Evolutionary conservation across 2,888 invertebrate species (phyloP), one percentile per base, ranked within the genome.

Genomic region (Anarsia innoxiella): DNA sequence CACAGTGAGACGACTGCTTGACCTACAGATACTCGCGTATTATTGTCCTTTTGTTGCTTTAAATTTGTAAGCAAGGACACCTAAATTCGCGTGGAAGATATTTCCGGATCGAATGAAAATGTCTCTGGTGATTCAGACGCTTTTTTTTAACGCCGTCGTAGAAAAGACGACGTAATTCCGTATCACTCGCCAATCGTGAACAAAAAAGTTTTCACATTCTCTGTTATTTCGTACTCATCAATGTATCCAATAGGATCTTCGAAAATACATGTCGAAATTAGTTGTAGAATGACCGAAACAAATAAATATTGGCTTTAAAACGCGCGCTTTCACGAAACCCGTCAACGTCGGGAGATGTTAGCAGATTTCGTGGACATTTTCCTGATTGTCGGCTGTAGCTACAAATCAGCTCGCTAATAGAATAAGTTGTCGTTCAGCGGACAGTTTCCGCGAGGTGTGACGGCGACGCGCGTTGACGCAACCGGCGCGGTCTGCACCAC

Each of bases 101-200:
- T 79, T 79, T 83, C 78, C 82, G 80, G 61, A 74, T 70, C 69
- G 56, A 64, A 78, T 73, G 67, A 71, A 78, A 77, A 56, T 69
- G 69, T 72, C 72, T 72, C 62, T 51, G 67, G 59, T 82, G 82
- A 84, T 71, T 83, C 82, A 79, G 68, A 69, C 53, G n/a, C n/a
- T n/a, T 63, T 74, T 75, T 78, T 68, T 56, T 49, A 64, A 67
- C 46, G 48, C 52, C 58, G n/a, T n/a, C n/a, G n/a, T n/a, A 59
- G 53, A 66, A 61, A 56, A 62, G 62, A 71, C n/a, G n/a, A n/a
- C 69, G 72, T 76, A 72, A 74, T 68, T 65, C 65, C 57, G 58
- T 79, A 74, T 70, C 76, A 70, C 56, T 57, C 63, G 59, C 58
- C 51, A 62, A 59, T 58, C 59, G 62, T 57, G 50, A 54, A 68